Evolutionary conservation across 2,888 invertebrate genomes (phyloP).

Genomic region (Desoria tigrina): DNA sequence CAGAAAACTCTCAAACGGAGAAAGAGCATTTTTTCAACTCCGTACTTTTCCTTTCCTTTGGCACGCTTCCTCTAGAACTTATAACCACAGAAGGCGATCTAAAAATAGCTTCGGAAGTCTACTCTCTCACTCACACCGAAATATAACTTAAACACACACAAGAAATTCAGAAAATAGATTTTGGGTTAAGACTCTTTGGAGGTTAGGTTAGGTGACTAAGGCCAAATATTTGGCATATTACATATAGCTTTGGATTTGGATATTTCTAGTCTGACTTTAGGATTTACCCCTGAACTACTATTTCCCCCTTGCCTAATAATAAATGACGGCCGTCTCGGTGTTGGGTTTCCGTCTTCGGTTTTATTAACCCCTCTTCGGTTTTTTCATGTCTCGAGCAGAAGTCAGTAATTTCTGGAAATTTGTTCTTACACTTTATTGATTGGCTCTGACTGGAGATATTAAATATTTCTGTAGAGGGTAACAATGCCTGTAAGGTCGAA

Average conservation of each 20-base stretch:
- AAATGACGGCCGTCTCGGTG: background rate
- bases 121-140: constrained; percentile 10
- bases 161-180: too few relatives aligned
- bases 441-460: background rate
- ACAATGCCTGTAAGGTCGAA: too few relatives aligned
- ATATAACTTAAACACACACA: background rate
- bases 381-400: background rate
- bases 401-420: background rate
- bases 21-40: background rate
- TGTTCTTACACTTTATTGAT: background rate
- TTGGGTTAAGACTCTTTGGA: too few relatives aligned
- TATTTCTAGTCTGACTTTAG: background rate
- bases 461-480: background rate
- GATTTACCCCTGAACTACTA: background rate
- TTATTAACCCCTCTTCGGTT: background rate
- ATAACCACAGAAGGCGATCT: constrained; percentile 41
- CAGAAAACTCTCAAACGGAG: background rate
- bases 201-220: too few relatives aligned
- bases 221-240: too few relatives aligned
- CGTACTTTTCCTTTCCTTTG: constrained; percentile 20
- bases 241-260: background rate
- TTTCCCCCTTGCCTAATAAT: background rate
- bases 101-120: constrained; percentile 27
- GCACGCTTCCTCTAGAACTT: constrained; percentile 31
- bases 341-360: constrained; percentile 4